These are phyloP conservation scores for Pyrrhosoma nymphula DNA, from an alignment of 2,888 invertebrate species.

Conservation along the genomic window DNA sequence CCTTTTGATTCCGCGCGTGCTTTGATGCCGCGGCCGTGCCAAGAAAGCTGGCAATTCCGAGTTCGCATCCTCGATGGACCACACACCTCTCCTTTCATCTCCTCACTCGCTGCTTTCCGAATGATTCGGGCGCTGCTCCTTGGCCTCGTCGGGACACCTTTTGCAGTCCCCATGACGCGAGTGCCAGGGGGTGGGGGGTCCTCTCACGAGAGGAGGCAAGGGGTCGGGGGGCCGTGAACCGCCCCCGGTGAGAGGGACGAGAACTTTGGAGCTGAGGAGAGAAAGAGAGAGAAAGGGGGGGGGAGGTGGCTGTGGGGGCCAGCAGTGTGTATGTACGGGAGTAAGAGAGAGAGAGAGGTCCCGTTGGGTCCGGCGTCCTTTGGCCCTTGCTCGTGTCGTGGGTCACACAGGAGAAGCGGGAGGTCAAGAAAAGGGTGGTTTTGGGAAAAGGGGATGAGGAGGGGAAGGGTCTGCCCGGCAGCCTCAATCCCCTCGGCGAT, in stretches of 20 bases:
- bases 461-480: slow-evolving; percentile 42
- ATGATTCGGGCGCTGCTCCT: too few species aligned
- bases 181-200: background rate
- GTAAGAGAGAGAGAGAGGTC: background rate
- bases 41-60: background rate
- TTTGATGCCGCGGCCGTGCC: background rate
- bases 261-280: background rate
- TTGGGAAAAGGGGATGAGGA: slow-evolving; percentile 70
- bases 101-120: too few species aligned
- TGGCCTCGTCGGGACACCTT: too few species aligned
- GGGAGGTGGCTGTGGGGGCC: too few species aligned
- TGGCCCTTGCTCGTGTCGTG: slow-evolving; percentile 11
- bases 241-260: background rate
- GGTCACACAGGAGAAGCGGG: background rate
- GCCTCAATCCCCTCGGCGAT: slow-evolving; percentile 25
- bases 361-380: slow-evolving; percentile 37
- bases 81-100: background rate
- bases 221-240: background rate
- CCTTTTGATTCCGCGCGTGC: background rate
- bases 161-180: too few species aligned
- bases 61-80: background rate
- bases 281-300: slow-evolving; percentile 58
- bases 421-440: slow-evolving; percentile 42
- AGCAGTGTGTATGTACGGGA: slow-evolving; percentile 41
- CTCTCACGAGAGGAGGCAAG: too few species aligned